Base-by-base conservation (phyloP, 2,888 invertebrate genomes). In the Eulithis prunata region DNA sequence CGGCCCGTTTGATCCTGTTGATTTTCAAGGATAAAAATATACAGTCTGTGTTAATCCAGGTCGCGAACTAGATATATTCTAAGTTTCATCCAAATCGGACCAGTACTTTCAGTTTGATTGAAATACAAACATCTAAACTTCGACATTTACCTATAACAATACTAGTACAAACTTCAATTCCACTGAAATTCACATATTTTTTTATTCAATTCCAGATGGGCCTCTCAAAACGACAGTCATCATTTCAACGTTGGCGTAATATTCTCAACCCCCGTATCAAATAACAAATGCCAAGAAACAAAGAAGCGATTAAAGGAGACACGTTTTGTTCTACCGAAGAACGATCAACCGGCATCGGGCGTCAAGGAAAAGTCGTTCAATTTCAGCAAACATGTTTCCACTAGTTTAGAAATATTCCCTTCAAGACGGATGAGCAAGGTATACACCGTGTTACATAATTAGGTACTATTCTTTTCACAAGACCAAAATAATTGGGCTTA, bases 201-300 rank as follows among this genome's bases (percentile, higher is more conserved):
- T 69, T 10, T 38, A 12, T 46, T 12, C 2, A 36, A 13, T 77
- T 79, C 38, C 72, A 94, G 95, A 73, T 95, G 95, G 81, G 89
- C 88, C 0, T 95, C 95, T 3, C 95, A 95, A 78, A 94, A 95
- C 68, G 95, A 95, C 74, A 89, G 94, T 73, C 88, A 94, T 52
- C 91, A 94, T 71, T 91, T 93, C 54, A 92, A 94, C 72, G 94
- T 94, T 0, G 95, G 96, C 70, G 96, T 97, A 0, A 97, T 96
- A 69, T 97, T 97, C 78, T 97, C 97, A 5, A 97, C 97, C 3
- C 97, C 97, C 1, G 96, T 97, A 36, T 80, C 86, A 0, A 84
- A 87, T 46, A 79, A 75, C 72, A 87, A 94, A 62, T 90, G 90
- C 52, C 83, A 86, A 7, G 85, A 84, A 64, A 76, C 78, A 0